These are phyloP conservation scores for Colletes collaris DNA, from an alignment of 2,888 invertebrate species.

Conservation along the genomic window DNA sequence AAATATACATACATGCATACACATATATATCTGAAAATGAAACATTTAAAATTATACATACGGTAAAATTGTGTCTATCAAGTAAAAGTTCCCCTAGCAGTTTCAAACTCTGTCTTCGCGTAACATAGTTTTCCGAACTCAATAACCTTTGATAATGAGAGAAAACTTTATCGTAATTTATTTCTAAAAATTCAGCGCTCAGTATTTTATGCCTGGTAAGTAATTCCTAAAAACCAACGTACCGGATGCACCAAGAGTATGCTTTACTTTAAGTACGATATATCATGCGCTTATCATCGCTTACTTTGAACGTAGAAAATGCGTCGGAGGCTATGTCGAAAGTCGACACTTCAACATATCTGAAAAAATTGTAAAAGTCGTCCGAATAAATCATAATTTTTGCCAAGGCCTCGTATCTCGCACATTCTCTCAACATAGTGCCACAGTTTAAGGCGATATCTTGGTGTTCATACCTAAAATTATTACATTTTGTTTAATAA, in stretches of 20 bases:
- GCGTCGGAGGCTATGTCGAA: conserved; percentile 99
- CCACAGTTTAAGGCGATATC: conserved; percentile 99
- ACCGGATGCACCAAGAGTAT: conserved; percentile 60
- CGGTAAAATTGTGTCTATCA: conserved; percentile 99
- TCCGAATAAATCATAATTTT: conserved; percentile 99
- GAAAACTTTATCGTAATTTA: conserved; percentile 99
- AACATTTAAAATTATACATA: conserved; percentile 81
- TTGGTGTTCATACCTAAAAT: conserved; percentile 96
- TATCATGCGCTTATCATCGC: conserved; percentile 51
- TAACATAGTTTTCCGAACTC: conserved; percentile 99
- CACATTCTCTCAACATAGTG: conserved; percentile 99
- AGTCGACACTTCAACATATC: conserved; percentile 99
- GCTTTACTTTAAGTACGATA: conserved; percentile 54
- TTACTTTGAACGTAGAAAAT: conserved; percentile 99
- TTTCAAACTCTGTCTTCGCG: conserved; percentile 98
- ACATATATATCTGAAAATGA: conserved; percentile 9
- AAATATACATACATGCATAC: conserved; percentile 5
- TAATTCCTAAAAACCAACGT: conserved; percentile 88
- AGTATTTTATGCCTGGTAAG: conserved; percentile 97
- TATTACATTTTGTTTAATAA: conserved; percentile 35
- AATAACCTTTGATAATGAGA: conserved; percentile 97
- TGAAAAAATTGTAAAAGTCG: conserved; percentile 99
- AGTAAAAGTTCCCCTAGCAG: conserved; percentile 97
- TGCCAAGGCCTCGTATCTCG: conserved; percentile 98
- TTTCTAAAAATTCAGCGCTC: conserved; percentile 99